These are phyloP conservation scores for Stichopus chloronotus DNA, from an alignment of 35 echinoderm and acorn worm species.

Conservation along the genomic window DNA sequence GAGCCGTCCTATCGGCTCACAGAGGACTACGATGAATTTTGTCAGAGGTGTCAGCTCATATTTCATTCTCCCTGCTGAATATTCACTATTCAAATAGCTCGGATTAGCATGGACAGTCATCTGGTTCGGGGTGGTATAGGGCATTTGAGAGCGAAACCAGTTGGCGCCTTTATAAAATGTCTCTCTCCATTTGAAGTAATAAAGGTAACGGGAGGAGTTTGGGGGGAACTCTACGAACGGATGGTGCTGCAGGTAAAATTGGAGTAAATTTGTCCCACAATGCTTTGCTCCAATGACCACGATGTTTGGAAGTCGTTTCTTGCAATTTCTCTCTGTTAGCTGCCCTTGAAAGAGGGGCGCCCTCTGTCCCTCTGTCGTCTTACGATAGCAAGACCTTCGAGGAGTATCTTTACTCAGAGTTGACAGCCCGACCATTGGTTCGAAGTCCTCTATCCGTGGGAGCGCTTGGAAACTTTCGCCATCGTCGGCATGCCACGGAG, in stretches of 20 bases:
- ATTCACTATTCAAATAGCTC: background rate
- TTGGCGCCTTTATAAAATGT: background rate
- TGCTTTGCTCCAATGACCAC: slow-evolving; percentile 14
- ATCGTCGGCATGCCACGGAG: background rate
- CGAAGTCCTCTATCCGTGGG: background rate
- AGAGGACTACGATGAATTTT: slow-evolving; percentile 9
- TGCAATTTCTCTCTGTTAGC: background rate
- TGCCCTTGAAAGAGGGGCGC: background rate
- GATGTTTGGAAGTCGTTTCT: background rate
- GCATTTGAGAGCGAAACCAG: slow-evolving; percentile 1
- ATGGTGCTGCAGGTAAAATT: slow-evolving; percentile 24
- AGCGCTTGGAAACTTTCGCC: background rate
- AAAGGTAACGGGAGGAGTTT: background rate
- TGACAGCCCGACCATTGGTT: background rate
- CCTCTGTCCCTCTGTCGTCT: background rate
- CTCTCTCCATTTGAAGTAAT: background rate
- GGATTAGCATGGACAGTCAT: background rate
- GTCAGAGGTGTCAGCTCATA: background rate
- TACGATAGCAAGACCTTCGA: background rate
- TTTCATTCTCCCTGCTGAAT: background rate
- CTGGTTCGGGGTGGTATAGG: background rate
- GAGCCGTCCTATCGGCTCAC: background rate
- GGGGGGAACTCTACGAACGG: background rate
- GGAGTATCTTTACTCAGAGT: background rate
- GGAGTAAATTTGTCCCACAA: background rate